Conservation (phyloP, 2,113 vertebrate species). For the Brachyhypopomus occidentalis region DNA sequence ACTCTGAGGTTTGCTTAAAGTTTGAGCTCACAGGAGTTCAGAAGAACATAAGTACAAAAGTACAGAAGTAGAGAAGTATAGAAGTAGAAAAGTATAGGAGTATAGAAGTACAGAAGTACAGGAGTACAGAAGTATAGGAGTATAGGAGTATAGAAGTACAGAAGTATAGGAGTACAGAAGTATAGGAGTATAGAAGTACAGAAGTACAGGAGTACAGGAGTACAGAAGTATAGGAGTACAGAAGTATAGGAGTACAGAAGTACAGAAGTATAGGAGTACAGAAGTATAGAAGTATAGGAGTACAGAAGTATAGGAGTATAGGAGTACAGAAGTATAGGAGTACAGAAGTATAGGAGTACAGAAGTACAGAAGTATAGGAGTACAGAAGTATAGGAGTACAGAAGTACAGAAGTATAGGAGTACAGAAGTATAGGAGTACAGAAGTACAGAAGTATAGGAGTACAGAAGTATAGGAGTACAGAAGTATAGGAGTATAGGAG, state of each 20-base stretch:
- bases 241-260: not conserved
- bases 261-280: too few species aligned
- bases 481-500: not conserved
- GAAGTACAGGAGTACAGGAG: not conserved
- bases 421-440: not conserved
- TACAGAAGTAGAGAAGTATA: not conserved
- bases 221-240: not conserved
- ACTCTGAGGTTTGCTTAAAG: constrained; percentile 23
- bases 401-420: not conserved
- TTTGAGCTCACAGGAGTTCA: constrained; percentile 1
- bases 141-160: too few species aligned
- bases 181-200: not conserved
- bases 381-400: not conserved
- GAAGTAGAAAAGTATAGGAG: too few species aligned
- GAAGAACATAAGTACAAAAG: too few species aligned
- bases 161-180: not conserved
- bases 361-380: not conserved
- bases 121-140: not conserved
- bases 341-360: not conserved
- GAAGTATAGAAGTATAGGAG: not conserved
- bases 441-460: not conserved
- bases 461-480: not conserved
- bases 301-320: not conserved
- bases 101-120: too few species aligned
- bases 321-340: not conserved